A percentile compares a stretch with the other conserved stretches of the same genome.
Evolutionary conservation across 2,888 invertebrate species (phyloP).

Genomic region (Endomychus coccineus): DNA sequence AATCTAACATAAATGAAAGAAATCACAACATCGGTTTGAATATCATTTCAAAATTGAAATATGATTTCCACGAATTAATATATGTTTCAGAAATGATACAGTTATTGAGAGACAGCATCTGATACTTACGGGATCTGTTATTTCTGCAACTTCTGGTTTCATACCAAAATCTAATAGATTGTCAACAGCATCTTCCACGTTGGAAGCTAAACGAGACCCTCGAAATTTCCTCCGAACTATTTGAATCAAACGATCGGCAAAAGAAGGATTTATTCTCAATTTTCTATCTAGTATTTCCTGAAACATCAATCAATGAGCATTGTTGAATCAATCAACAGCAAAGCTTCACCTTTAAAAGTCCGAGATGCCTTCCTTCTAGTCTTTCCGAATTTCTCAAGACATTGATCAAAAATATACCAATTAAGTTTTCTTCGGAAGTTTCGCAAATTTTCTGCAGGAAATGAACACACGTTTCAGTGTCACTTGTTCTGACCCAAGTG

Average conservation of each 20-base stretch:
- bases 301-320: conserved; percentile 17
- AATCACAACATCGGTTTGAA: too few species aligned
- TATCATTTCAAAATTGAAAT: conserved; percentile 5
- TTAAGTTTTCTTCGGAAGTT: conserved; percentile 48
- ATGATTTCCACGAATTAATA: background rate
- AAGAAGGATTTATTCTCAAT: conserved; percentile 24
- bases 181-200: conserved; percentile 19
- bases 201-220: conserved; percentile 5
- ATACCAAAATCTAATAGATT: conserved; percentile 23
- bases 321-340: conserved; percentile 12
- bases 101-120: too few species aligned
- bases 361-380: conserved; percentile 24
- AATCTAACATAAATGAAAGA: too few species aligned
- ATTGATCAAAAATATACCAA: conserved; percentile 49
- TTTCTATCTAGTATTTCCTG: conserved; percentile 24
- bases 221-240: conserved; percentile 6
- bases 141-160: conserved; percentile 31
- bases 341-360: conserved; percentile 46
- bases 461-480: conserved; percentile 44
- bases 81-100: too few species aligned
- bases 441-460: conserved; percentile 46
- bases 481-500: conserved; percentile 46
- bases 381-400: background rate
- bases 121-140: conserved; percentile 48
- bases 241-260: conserved; percentile 21